These are phyloP conservation scores for Acrobasis suavella DNA, from an alignment of 2,888 invertebrate genomes.

Conservation along the genomic window DNA sequence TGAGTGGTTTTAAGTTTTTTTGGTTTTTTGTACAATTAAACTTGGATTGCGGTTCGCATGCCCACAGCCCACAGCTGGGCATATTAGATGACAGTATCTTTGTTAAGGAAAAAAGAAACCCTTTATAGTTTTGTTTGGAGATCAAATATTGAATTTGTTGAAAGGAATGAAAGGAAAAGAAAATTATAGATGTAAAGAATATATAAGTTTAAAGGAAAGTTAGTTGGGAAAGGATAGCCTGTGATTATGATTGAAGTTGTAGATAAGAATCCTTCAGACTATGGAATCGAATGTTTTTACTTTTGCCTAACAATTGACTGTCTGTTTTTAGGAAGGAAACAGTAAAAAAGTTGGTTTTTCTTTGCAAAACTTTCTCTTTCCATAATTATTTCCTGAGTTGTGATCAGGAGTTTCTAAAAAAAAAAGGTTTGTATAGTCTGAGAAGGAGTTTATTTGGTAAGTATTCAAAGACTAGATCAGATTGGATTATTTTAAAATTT, in stretches of 20 bases:
- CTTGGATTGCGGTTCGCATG: conserved; percentile 55
- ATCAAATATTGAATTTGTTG: conserved; percentile 12
- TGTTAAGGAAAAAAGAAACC: conserved; percentile 44
- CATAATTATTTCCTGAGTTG: too few relatives aligned
- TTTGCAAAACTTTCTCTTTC: too few relatives aligned
- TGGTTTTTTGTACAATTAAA: conserved; percentile 58
- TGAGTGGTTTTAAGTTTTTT: conserved; percentile 51
- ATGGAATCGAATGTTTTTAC: not conserved
- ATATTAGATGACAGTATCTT: conserved; percentile 63
- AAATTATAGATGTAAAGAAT: conserved; percentile 12
- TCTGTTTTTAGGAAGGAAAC: too few relatives aligned
- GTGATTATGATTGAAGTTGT: not conserved
- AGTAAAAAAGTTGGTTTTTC: not conserved
- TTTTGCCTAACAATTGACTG: not conserved
- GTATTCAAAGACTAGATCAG: too few relatives aligned
- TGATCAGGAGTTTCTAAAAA: too few relatives aligned
- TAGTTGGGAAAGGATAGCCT: not conserved
- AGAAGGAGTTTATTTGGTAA: too few relatives aligned
- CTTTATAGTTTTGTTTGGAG: conserved; percentile 23
- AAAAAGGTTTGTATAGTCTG: too few relatives aligned
- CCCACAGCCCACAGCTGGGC: conserved; percentile 60
- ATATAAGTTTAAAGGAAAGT: not conserved
- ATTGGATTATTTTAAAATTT: too few relatives aligned
- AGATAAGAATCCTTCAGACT: not conserved
- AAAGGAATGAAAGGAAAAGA: conserved; percentile 2